phyloP scores from a whole-genome alignment of 2,888 invertebrate genomes.

The Acronicta psi region DNA sequence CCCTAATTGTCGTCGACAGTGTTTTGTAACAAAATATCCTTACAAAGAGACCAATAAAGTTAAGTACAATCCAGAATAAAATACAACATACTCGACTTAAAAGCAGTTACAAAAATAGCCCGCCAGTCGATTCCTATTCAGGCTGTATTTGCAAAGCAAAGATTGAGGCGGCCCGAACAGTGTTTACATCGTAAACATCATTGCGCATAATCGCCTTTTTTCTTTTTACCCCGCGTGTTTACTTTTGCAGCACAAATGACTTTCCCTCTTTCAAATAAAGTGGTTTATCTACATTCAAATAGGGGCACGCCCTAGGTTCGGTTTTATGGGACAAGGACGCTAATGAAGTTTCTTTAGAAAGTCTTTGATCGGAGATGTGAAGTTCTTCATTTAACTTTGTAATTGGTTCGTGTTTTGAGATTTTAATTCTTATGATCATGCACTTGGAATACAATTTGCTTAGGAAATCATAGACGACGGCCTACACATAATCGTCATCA shows the following conservation, averaged over 20 bases:
- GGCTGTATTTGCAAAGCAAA: slow-evolving; percentile 72
- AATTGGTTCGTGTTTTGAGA: slow-evolving; percentile 45
- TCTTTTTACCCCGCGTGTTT: slow-evolving; percentile 66
- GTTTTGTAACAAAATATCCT: background rate
- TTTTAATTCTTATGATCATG: slow-evolving; percentile 24
- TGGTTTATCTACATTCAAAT: slow-evolving; percentile 48
- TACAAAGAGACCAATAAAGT: slow-evolving; percentile 7
- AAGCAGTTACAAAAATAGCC: slow-evolving; percentile 34
- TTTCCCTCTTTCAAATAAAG: slow-evolving; percentile 61
- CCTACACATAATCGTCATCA: background rate
- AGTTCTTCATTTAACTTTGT: slow-evolving; percentile 42
- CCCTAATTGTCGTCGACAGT: background rate
- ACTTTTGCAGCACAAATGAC: slow-evolving; percentile 63
- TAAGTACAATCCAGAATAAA: slow-evolving; percentile 18
- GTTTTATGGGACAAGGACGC: slow-evolving; percentile 26
- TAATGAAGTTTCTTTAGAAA: slow-evolving; percentile 38
- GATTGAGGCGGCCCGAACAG: slow-evolving; percentile 69
- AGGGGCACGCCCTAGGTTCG: slow-evolving; percentile 31
- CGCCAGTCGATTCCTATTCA: slow-evolving; percentile 41
- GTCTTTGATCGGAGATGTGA: slow-evolving; percentile 27
- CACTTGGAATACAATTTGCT: slow-evolving; percentile 19
- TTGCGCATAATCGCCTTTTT: slow-evolving; percentile 80
- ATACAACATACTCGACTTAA: slow-evolving; percentile 26
- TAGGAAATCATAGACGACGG: slow-evolving; percentile 1
- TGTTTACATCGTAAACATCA: slow-evolving; percentile 79